Base-by-base conservation (phyloP, 2,797 vertebrate species). In the Pteronotus mesoamericanus region DNA sequence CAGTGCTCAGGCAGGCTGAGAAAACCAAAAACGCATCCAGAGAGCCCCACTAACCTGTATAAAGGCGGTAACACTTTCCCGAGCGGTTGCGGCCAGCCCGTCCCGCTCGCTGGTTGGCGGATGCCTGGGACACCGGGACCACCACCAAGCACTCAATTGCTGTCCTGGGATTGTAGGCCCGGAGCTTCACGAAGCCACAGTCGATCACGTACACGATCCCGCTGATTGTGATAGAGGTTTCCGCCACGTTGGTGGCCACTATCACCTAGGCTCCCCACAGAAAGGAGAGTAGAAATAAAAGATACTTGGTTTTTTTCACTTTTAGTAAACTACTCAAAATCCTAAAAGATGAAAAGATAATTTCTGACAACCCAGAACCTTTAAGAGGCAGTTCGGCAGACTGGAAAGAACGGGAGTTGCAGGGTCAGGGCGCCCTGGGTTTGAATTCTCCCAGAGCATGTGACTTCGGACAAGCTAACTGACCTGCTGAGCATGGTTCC, bases 141-240 rank as follows among this genome's bases (percentile, higher is more conserved):
- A 99, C 99, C 98, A 99, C 99, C 85, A 99, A 98, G 2, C 99
- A 99, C 96, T 99, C 99, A 0, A 99, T 99, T 95, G 99, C 99
- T 0, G 99, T 99, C 92, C 96, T 98, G 7, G 99, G 99, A 96
- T 99, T 99, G 96, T 99, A 99, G 71, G 99, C 99, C 2, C 99
- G 98, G 83, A 99, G 99, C 97, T 99, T 99, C 95, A 99, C 99
- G 64, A 99, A 99, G 2, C 99, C 99, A 84, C 99, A 99, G 97
- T 99, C 99, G 5, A 99, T 99, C 87, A 99, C 99, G 3, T 99
- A 99, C 0, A 99, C 98, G 0, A 99, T 94, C 3, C 99, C 99
- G 0, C 99, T 99, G 61, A 99, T 99, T 0, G 99, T 99, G 97
- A 99, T 99, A 94, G 99, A 99, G 6, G 99, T 99, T 98, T 99